These are phyloP conservation scores for Pipistrellus kuhlii DNA, from an alignment of 2,797 vertebrate species.

Conservation along the genomic window DNA sequence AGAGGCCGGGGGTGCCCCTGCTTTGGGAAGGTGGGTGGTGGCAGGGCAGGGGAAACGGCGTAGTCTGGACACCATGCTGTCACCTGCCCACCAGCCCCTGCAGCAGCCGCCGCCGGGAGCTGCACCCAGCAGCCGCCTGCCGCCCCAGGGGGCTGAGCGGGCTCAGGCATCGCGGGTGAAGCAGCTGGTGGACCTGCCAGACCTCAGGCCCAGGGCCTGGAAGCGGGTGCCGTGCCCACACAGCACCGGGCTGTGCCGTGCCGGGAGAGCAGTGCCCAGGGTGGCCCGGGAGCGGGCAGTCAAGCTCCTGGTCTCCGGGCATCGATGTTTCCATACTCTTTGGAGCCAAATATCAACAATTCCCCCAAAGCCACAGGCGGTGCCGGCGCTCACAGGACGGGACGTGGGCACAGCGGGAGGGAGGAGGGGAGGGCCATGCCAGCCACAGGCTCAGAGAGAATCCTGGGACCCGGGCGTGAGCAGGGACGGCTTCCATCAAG, in stretches of 20 bases:
- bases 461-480: background rate
- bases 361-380: background rate
- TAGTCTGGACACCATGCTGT: background rate
- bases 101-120: background rate
- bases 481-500: background rate
- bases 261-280: no score
- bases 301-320: background rate
- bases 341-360: background rate
- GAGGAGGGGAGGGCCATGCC: background rate
- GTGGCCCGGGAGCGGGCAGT: background rate
- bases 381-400: no score
- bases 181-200: background rate
- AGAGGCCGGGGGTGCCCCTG: background rate
- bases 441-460: background rate
- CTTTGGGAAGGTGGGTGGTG: no score
- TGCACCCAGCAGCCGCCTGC: background rate
- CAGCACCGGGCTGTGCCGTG: no score
- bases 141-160: background rate
- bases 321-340: background rate
- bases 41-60: background rate
- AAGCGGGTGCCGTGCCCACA: no score
- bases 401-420: rapidly evolving
- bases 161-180: background rate
- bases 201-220: background rate
- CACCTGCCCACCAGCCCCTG: no score